A percentile compares a stretch with the other conserved stretches of the same genome.
Conservation (phyloP, 2,113 vertebrate genomes). For the Nansenia antarctica region DNA sequence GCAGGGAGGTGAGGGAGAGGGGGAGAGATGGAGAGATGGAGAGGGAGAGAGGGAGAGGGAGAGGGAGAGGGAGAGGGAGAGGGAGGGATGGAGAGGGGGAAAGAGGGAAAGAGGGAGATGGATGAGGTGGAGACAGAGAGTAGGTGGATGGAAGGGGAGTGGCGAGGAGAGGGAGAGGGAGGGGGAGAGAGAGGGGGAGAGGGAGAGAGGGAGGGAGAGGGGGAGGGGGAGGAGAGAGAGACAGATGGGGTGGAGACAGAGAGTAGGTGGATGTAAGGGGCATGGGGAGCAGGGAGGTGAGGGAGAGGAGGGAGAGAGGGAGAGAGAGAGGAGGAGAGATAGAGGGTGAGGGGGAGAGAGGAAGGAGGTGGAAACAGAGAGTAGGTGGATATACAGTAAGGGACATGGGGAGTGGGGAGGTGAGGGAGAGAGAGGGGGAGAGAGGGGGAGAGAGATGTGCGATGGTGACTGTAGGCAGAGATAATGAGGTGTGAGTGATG, state of each 20-base stretch:
- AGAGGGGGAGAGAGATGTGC: neutral
- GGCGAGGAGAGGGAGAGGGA: neutral
- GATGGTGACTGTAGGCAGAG: too few relatives aligned
- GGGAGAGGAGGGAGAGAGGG: neutral
- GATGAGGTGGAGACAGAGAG: neutral
- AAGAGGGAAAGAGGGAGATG: neutral
- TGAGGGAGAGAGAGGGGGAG: neutral
- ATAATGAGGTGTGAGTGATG: neutral
- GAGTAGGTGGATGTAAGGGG: neutral
- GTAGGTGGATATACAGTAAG: too few relatives aligned
- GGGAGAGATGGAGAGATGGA: neutral
- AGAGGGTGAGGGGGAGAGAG: too few relatives aligned
- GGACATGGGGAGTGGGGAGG: neutral
- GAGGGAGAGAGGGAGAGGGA: neutral
- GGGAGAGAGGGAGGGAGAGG: neutral
- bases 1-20: neutral
- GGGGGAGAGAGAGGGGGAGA: neutral
- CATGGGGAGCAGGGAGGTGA: neutral
- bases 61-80: neutral
- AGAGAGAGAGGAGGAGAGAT: constrained; percentile 14
- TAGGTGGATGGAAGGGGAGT: neutral
- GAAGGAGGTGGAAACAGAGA: neutral
- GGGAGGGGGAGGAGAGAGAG: neutral
- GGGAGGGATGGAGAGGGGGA: neutral
- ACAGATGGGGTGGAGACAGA: neutral